A percentile compares a stretch with the other conserved stretches of the same genome.
These are phyloP conservation scores for Sarcophilus harrisii DNA, from an alignment of 2,797 vertebrate genomes.

Conservation along the genomic window DNA sequence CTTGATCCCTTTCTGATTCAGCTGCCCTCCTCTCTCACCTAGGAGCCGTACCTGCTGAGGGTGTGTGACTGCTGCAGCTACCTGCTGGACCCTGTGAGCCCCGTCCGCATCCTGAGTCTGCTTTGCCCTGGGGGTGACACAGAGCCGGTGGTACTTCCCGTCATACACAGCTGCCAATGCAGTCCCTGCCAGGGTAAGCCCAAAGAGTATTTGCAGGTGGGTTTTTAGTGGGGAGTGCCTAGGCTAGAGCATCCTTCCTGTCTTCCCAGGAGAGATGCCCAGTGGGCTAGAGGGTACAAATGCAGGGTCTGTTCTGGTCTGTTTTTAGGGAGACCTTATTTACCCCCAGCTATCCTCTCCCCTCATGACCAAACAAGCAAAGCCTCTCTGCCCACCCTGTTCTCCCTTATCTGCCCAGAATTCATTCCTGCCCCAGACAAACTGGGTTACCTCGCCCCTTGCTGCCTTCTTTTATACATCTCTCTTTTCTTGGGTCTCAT, in stretches of 20 bases:
- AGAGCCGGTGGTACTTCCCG: slow-evolving; percentile 90
- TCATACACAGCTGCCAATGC: slow-evolving; percentile 94
- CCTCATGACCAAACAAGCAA: neutral
- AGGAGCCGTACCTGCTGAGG: slow-evolving; percentile 94
- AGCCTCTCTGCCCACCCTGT: neutral
- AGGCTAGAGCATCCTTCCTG: too few relatives aligned
- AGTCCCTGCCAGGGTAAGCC: slow-evolving; percentile 92
- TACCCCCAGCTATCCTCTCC: neutral
- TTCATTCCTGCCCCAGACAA: neutral
- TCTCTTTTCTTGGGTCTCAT: neutral
- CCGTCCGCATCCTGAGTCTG: slow-evolving; percentile 90
- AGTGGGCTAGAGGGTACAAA: neutral
- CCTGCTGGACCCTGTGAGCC: slow-evolving; percentile 89
- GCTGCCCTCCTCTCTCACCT: neutral
- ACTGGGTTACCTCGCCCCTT: neutral
- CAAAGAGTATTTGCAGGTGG: too few relatives aligned
- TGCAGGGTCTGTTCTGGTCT: neutral
- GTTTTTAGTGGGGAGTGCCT: neutral
- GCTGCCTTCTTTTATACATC: neutral
- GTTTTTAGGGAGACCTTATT: neutral
- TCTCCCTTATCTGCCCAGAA: neutral
- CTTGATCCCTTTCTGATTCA: neutral
- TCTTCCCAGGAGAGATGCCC: neutral
- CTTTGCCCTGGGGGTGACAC: slow-evolving; percentile 86
- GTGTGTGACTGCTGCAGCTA: slow-evolving; percentile 94